Evolutionary conservation across 2,888 invertebrate species (phyloP).

Genomic region (Boloria selene): DNA sequence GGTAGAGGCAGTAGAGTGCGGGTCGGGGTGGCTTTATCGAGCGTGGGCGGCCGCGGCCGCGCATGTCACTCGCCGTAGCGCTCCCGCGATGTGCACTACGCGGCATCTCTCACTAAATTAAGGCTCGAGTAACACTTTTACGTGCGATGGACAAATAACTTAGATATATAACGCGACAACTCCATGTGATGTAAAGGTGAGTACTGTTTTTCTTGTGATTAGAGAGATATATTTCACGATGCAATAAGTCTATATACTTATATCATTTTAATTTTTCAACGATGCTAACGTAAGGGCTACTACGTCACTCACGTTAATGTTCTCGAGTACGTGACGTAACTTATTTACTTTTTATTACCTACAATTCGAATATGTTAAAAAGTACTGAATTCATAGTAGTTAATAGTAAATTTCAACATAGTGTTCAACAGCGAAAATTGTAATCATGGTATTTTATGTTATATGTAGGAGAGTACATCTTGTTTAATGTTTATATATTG

Average conservation of each 20-base stretch:
- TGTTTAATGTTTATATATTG: no score
- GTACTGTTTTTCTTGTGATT: slow-evolving; percentile 29
- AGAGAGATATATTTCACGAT: background rate
- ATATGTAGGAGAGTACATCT: background rate
- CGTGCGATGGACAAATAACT: slow-evolving; percentile 55
- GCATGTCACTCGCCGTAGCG: slow-evolving; percentile 52
- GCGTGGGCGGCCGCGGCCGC: slow-evolving; percentile 73
- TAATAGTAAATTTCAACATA: no score
- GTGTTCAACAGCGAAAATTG: no score
- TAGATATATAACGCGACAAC: slow-evolving; percentile 49
- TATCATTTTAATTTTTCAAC: slow-evolving; percentile 5
- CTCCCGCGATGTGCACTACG: slow-evolving; percentile 61
- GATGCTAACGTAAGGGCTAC: slow-evolving; percentile 5
- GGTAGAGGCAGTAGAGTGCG: slow-evolving; percentile 38
- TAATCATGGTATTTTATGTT: background rate
- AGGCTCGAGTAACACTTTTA: slow-evolving; percentile 48
- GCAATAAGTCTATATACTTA: slow-evolving; percentile 4
- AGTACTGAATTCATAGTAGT: background rate
- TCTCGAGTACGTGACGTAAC: slow-evolving; percentile 34
- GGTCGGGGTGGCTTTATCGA: slow-evolving; percentile 61
- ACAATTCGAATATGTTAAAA: background rate
- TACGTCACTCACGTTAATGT: slow-evolving; percentile 27
- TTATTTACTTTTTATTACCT: slow-evolving; percentile 11
- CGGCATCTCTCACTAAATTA: slow-evolving; percentile 51
- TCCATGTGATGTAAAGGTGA: slow-evolving; percentile 59